These are phyloP conservation scores for Engystomops pustulosus DNA, from an alignment of 2,113 vertebrate genomes.

Conservation along the genomic window DNA sequence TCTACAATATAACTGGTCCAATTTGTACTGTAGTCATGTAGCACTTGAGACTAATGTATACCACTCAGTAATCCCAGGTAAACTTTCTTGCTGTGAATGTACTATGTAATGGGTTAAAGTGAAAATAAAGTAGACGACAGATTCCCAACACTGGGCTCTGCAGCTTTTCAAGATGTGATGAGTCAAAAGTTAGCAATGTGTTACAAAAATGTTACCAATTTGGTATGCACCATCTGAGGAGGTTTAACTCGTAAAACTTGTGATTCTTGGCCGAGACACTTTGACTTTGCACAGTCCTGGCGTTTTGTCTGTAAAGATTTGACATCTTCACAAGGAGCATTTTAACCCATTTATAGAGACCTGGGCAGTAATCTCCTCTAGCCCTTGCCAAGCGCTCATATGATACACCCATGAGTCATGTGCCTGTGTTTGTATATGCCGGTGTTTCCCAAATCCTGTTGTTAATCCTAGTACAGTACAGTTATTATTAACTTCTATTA, in stretches of 20 bases:
- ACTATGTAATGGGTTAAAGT: slow-evolving; percentile 33
- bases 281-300: slow-evolving; percentile 39
- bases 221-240: slow-evolving; percentile 68
- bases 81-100: background rate
- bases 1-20: background rate
- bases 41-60: background rate
- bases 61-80: background rate
- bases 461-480: background rate
- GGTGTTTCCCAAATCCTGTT: slow-evolving; percentile 2
- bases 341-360: slow-evolving; percentile 46
- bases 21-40: background rate
- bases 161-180: slow-evolving; percentile 71
- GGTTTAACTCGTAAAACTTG: slow-evolving; percentile 61
- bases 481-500: slow-evolving; percentile 15
- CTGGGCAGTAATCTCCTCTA: slow-evolving; percentile 7
- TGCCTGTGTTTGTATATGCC: slow-evolving; percentile 22
- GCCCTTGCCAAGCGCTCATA: slow-evolving; percentile 18
- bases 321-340: slow-evolving; percentile 39
- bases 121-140: background rate
- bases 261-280: slow-evolving; percentile 59
- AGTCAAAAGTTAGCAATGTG: slow-evolving; percentile 74
- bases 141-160: slow-evolving; percentile 51
- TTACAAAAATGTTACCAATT: slow-evolving; percentile 71
- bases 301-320: slow-evolving; percentile 32
- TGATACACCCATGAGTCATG: slow-evolving; percentile 35